These are phyloP conservation scores for Rhinoraja longicauda DNA, from an alignment of 2,797 vertebrate species.

Conservation along the genomic window DNA sequence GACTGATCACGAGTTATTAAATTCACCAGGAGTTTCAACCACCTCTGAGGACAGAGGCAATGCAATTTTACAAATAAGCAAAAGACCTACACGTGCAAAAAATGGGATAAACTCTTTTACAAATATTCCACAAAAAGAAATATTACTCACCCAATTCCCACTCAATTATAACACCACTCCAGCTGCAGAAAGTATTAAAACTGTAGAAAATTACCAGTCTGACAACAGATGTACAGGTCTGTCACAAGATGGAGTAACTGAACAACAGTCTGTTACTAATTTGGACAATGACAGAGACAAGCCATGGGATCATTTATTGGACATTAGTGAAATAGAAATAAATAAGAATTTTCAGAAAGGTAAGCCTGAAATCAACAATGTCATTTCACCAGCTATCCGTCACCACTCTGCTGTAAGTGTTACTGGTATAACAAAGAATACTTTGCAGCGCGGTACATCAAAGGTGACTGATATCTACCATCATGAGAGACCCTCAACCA, in stretches of 20 bases:
- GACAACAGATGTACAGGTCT: neutral
- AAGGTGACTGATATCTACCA: neutral
- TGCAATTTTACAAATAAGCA: constrained; percentile 39
- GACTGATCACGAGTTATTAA: neutral
- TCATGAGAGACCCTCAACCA: neutral
- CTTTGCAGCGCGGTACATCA: neutral
- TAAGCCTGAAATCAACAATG: neutral
- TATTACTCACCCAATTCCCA: constrained; percentile 54
- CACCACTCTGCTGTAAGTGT: neutral
- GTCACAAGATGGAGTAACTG: neutral
- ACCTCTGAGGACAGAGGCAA: neutral
- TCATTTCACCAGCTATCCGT: neutral
- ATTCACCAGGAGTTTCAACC: neutral
- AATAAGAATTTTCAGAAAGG: neutral
- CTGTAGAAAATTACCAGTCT: neutral
- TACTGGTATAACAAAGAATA: neutral
- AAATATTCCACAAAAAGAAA: constrained; percentile 49
- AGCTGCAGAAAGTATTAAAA: neutral
- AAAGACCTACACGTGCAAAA: constrained; percentile 45
- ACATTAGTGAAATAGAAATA: neutral
- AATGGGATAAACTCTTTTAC: constrained; percentile 33
- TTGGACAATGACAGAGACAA: neutral
- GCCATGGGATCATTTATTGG: neutral
- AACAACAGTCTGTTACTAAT: neutral
- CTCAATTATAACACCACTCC: constrained; percentile 45